Percentiles rank a stretch among this genome's conserved stretches.
Conservation (phyloP, 1,140 invertebrate genomes). For the Penaeus vannamei region DNA sequence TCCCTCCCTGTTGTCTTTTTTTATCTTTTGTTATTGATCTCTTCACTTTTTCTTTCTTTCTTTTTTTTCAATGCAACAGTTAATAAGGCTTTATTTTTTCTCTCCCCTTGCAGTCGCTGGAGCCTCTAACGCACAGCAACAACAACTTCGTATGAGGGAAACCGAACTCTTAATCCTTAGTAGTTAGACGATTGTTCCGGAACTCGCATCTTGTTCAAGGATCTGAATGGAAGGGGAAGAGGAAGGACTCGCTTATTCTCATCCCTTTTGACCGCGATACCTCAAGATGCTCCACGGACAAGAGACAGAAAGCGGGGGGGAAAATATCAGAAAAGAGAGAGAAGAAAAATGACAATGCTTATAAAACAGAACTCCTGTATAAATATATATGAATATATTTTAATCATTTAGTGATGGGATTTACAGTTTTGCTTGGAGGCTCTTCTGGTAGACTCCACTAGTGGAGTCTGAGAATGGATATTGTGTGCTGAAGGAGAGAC, state of each 20-base stretch:
- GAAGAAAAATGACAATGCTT: too few relatives aligned
- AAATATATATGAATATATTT: slow-evolving; percentile 47
- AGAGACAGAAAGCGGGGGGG: too few relatives aligned
- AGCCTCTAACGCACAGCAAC: slow-evolving; percentile 57
- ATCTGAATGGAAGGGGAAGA: not conserved
- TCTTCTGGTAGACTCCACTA: slow-evolving; percentile 25
- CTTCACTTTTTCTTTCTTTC: too few relatives aligned
- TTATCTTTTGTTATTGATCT: too few relatives aligned
- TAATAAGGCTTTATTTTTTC: not conserved
- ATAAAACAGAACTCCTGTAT: slow-evolving; percentile 35
- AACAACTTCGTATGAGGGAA: slow-evolving; percentile 60
- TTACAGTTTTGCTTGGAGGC: slow-evolving; percentile 39
- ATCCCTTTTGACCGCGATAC: too few relatives aligned
- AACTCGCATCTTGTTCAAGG: not conserved
- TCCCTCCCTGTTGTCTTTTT: too few relatives aligned
- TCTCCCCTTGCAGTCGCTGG: slow-evolving; percentile 48
- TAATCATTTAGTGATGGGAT: slow-evolving; percentile 50
- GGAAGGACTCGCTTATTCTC: too few relatives aligned
- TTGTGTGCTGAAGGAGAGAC: too few relatives aligned
- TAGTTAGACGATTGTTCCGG: not conserved
- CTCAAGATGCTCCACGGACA: too few relatives aligned
- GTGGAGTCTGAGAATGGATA: too few relatives aligned
- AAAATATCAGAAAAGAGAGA: too few relatives aligned
- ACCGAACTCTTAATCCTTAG: not conserved
- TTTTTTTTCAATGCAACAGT: not conserved